Base-by-base conservation (phyloP, 2,888 invertebrate genomes). In the Coelopa pilipes region DNA sequence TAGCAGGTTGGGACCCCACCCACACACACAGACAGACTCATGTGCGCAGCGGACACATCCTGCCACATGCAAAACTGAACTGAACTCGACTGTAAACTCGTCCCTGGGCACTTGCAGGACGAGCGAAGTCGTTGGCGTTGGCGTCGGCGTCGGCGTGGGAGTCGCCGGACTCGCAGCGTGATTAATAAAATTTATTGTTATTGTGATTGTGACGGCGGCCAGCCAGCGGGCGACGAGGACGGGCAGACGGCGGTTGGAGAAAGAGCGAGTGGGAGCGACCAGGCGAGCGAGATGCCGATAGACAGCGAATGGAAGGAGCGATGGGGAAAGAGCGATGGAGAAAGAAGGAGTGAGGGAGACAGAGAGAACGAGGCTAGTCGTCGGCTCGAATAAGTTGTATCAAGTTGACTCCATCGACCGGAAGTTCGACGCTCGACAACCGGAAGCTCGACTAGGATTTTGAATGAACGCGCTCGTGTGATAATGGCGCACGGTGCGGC, bases 161-260 rank as follows among this genome's bases (percentile, higher is more conserved):
- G 3, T 12, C 21, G 17, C 19, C 21, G 17, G 53, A 13, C 5
- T 11, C 21, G 10, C 57, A 59, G 47, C 55, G 13, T 72, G 65
- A 72, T 66, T 72, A 72, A 72, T 72, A 66, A 59, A 72, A 72
- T 66, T 66, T 72, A 72, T 66, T 57, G 47, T 72, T 59, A 45
- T 66, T 66, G 59, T 66, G 66, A 72, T 66, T 55, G 65, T 65
- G 45, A 19, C 12, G 15, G 34, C 1, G 50, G 24, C 15, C 9
- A 49, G 34, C 19, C n/a, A 34, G 34, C 2, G 34, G 34, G 7
- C 34, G 34, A 34, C 34, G 34, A n/a, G n/a, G n/a, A 49, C 13
- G 10, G 13, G 49, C 49, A 10, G 10, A 13, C 13, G 10, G 49
- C 49, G 13, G 10, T 49, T 49, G 10, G 13, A 13, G 10, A 49